A percentile compares a stretch with the other conserved stretches of the same genome.
Evolutionary conservation across 2,113 vertebrate species (phyloP).

Genomic region (Xyliphius kryptos): DNA sequence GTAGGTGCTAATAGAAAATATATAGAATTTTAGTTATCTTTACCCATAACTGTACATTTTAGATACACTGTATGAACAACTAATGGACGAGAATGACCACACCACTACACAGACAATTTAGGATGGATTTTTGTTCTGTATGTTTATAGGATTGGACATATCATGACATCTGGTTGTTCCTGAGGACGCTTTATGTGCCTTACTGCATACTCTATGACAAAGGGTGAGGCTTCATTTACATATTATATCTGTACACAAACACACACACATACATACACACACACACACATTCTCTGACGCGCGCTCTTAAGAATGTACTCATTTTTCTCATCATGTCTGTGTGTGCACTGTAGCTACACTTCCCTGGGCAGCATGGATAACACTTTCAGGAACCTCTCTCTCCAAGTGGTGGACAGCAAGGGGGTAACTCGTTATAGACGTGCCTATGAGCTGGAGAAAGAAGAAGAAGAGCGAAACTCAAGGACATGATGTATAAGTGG

Average conservation of each 20-base stretch:
- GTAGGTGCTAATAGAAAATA: no score
- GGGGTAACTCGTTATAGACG: conserved; percentile 73
- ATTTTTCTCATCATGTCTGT: not conserved
- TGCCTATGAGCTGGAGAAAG: conserved; percentile 80
- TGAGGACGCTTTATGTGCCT: conserved; percentile 81
- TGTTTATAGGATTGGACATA: conserved; percentile 86
- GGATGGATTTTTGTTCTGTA: not conserved
- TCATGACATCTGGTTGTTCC: conserved; percentile 89
- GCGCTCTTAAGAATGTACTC: no score
- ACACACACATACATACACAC: no score
- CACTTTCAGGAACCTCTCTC: conserved; percentile 72
- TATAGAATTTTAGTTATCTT: no score
- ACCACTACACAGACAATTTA: no score
- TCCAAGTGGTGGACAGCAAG: conserved; percentile 61
- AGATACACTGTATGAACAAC: no score
- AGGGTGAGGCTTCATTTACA: no score
- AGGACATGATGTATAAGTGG: conserved; percentile 60
- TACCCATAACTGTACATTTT: no score
- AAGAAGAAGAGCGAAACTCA: conserved; percentile 81
- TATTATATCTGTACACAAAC: no score
- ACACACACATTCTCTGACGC: no score
- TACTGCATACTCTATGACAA: conserved; percentile 95
- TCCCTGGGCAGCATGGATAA: conserved; percentile 87
- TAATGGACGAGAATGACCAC: no score
- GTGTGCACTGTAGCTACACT: conserved; percentile 74